phyloP scores from a whole-genome alignment of 2,888 invertebrate species.

The Cerastis rubricosa region DNA sequence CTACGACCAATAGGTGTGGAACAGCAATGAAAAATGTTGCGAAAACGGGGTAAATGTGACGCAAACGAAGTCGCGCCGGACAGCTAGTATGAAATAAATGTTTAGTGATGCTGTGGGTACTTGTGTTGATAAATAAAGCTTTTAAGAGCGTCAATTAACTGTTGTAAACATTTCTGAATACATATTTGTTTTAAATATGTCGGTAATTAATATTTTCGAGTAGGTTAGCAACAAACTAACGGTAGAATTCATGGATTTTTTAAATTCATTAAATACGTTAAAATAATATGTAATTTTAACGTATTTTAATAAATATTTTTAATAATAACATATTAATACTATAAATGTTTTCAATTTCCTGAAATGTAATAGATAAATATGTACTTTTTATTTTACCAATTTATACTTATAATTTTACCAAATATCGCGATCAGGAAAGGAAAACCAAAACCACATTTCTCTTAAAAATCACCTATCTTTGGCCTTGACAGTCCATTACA shows the following conservation, averaged over 20 bases:
- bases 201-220: neutral
- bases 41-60: too few species aligned
- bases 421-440: conserved; percentile 1
- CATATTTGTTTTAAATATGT: neutral
- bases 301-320: too few species aligned
- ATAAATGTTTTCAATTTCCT: neutral
- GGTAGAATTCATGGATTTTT: conserved; percentile 4
- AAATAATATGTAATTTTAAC: too few species aligned
- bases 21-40: too few species aligned
- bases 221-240: neutral
- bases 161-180: too few species aligned
- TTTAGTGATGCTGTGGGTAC: too few species aligned
- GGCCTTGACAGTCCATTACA: neutral
- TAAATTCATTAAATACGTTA: neutral
- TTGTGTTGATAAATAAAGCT: neutral
- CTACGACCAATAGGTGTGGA: too few species aligned
- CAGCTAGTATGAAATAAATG: too few species aligned
- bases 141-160: neutral
- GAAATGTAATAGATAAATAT: too few species aligned
- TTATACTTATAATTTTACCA: too few species aligned
- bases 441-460: conserved; percentile 39
- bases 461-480: neutral
- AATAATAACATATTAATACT: neutral
- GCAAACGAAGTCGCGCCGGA: too few species aligned
- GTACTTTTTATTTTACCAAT: too few species aligned